Conservation (phyloP, 2,113 vertebrate genomes). For the Nothoprocta perdicaria region DNA sequence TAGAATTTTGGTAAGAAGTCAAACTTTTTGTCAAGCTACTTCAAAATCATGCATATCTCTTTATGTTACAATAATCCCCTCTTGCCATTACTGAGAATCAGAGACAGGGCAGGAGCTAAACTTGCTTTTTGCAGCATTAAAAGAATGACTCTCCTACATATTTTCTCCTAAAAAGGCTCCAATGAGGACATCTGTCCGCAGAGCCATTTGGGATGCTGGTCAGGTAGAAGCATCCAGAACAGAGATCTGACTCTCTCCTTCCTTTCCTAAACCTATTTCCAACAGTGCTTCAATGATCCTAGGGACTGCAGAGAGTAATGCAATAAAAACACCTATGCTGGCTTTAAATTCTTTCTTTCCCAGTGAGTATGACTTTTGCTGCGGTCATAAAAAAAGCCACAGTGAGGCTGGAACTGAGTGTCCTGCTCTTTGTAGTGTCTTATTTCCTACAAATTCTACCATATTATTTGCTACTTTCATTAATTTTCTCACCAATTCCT, state of each 20-base stretch:
- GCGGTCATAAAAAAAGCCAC: background rate
- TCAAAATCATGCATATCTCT: background rate
- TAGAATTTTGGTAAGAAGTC: background rate
- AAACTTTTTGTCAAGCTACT: background rate
- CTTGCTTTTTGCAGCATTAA: background rate
- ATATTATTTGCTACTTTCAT: constrained; percentile 43
- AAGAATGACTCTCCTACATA: background rate
- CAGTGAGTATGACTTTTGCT: background rate
- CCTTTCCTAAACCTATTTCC: background rate
- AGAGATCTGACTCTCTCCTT: background rate
- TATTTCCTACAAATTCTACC: constrained; percentile 23
- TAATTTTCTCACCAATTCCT: constrained; percentile 26
- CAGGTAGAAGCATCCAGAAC: background rate
- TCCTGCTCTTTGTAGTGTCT: background rate
- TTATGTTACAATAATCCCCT: background rate
- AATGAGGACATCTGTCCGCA: background rate
- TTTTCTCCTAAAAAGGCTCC: background rate
- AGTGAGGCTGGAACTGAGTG: background rate
- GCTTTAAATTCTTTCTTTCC: constrained; percentile 16
- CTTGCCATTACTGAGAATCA: background rate
- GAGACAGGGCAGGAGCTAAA: background rate
- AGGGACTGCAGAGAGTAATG: background rate
- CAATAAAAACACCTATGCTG: background rate
- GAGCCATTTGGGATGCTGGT: accelerated
- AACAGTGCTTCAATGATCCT: background rate